Percentiles rank a stretch among this genome's conserved stretches.
These are phyloP conservation scores for Drosophila mercatorum DNA, from an alignment of 2,888 invertebrate species.

Conservation along the genomic window DNA sequence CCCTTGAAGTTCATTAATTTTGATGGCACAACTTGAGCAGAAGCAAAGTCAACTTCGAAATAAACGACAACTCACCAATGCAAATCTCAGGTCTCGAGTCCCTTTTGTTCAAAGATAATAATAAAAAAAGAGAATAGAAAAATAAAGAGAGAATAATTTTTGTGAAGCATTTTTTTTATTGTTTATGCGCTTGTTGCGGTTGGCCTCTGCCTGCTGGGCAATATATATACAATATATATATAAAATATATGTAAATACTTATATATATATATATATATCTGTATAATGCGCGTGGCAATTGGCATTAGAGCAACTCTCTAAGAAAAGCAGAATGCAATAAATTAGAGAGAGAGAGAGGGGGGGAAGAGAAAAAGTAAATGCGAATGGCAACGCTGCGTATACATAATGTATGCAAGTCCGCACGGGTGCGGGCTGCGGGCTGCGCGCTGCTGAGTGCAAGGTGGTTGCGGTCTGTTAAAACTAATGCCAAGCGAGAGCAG, in stretches of 20 bases:
- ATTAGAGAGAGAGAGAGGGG: conserved; percentile 13
- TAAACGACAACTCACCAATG: conserved; percentile 35
- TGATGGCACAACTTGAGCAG: conserved; percentile 60
- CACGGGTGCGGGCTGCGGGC: background rate
- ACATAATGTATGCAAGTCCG: conserved; percentile 43
- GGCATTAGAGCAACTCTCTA: conserved; percentile 25
- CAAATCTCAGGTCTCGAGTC: conserved; percentile 51
- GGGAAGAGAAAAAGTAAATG: background rate
- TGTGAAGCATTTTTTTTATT: conserved; percentile 51
- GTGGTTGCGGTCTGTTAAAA: conserved; percentile 18
- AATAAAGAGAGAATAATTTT: conserved; percentile 31
- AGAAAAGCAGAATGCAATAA: conserved; percentile 51
- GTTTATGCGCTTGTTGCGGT: conserved; percentile 19
- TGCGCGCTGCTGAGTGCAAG: background rate
- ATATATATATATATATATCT: background rate
- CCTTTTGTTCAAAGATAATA: conserved; percentile 60
- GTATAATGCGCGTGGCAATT: conserved; percentile 34
- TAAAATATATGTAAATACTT: conserved; percentile 2
- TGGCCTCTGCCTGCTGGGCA: conserved; percentile 13
- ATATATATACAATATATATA: background rate
- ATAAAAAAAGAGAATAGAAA: conserved; percentile 9
- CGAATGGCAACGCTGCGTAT: conserved; percentile 48
- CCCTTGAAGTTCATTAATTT: conserved; percentile 72
- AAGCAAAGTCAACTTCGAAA: conserved; percentile 44
- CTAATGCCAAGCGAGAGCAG: conserved; percentile 22